phyloP scores from a whole-genome alignment of 2,888 invertebrate species.

The Drosophila algonquin region DNA sequence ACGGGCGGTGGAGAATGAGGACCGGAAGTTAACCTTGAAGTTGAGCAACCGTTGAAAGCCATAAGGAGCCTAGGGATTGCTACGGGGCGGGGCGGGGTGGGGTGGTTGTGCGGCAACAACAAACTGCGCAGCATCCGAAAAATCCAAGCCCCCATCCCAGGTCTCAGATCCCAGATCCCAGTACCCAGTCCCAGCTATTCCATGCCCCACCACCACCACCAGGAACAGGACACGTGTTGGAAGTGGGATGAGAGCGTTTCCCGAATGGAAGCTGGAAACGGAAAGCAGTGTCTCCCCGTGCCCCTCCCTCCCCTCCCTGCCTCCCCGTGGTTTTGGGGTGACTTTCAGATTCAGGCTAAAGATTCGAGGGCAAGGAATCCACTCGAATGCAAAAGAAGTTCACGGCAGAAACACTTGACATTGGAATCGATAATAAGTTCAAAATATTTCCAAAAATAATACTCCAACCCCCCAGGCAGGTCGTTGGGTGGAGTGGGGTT shows the following conservation, averaged over 20 bases:
- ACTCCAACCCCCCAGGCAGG: conserved; percentile 3
- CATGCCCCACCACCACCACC: conserved; percentile 56
- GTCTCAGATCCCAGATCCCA: neutral
- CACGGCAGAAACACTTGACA: conserved; percentile 69
- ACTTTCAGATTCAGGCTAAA: conserved; percentile 39
- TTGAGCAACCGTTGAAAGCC: conserved; percentile 25
- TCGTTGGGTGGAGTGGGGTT: too few relatives aligned
- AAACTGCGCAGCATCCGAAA: conserved; percentile 64
- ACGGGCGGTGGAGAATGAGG: conserved; percentile 22
- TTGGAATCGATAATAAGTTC: conserved; percentile 75
- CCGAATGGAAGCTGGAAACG: conserved; percentile 45
- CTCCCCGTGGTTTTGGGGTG: conserved; percentile 39
- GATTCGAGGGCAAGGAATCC: conserved; percentile 15
- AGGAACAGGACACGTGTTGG: conserved; percentile 63
- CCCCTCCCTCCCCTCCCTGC: neutral
- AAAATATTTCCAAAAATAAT: conserved; percentile 57
- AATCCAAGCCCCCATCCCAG: conserved; percentile 28
- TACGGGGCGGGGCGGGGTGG: conserved; percentile 5
- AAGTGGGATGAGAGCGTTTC: conserved; percentile 40
- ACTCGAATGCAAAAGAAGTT: conserved; percentile 48
- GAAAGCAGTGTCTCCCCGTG: neutral
- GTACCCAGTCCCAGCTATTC: conserved; percentile 39
- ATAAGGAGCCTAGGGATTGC: too few relatives aligned
- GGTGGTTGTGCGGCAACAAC: conserved; percentile 40
- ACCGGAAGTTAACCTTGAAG: conserved; percentile 75